Conservation (phyloP, 2,113 vertebrate genomes). For the Rhegmatorhina hoffmannsi region DNA sequence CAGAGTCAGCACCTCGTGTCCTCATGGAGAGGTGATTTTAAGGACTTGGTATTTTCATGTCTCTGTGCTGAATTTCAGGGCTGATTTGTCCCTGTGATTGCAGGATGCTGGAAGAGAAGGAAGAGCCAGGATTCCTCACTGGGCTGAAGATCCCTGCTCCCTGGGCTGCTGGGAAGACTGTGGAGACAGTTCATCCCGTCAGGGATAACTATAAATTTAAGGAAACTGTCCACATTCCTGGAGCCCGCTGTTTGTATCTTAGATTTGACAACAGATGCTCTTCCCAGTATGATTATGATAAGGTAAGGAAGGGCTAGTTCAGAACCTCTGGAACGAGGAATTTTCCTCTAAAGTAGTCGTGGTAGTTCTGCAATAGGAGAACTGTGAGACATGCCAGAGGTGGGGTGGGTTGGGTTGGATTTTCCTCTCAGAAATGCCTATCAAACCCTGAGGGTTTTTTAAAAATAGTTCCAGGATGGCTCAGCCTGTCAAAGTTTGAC, state of each 20-base stretch:
- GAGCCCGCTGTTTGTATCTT: conserved; percentile 95
- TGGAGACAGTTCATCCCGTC: conserved; percentile 96
- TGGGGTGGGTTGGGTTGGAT: neutral
- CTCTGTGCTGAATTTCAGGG: neutral
- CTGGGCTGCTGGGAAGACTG: conserved; percentile 97
- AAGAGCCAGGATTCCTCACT: conserved; percentile 96
- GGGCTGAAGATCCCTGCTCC: conserved; percentile 98
- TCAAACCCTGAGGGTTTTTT: neutral
- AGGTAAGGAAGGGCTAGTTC: conserved; percentile 77
- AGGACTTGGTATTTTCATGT: neutral
- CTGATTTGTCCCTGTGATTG: neutral
- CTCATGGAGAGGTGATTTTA: neutral
- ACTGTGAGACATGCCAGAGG: neutral
- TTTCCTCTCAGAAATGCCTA: neutral
- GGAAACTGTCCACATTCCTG: conserved; percentile 96
- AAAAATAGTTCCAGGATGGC: neutral
- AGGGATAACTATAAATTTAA: conserved; percentile 99
- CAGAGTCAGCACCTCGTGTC: neutral
- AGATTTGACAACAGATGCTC: conserved; percentile 97
- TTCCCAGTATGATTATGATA: conserved; percentile 99
- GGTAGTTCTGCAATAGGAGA: neutral
- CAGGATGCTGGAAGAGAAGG: conserved; percentile 94
- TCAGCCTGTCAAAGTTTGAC: neutral
- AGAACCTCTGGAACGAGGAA: neutral
- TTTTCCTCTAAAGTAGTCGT: neutral